Evolutionary conservation across 2,888 invertebrate genomes (phyloP), one percentile per base, ranked within the genome.

Genomic region (Scaeva pyrastri): DNA sequence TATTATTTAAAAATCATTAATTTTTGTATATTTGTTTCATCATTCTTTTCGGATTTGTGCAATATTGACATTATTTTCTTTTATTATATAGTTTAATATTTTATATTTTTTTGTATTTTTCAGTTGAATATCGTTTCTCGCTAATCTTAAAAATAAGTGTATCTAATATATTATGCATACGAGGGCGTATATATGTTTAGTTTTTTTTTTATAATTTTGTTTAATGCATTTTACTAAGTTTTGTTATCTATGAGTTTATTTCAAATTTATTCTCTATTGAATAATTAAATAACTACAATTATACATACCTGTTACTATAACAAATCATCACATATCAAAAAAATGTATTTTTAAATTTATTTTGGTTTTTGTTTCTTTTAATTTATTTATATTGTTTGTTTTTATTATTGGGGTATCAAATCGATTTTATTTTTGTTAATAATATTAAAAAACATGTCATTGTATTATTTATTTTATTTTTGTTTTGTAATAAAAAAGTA

Each of bases 261-360:
- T 76, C 45, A 73, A 76, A 88, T 88, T 82, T 68, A 75, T 81
- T 72, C 62, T 78, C 70, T 77, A 79, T 83, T 64, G 48, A 71
- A 64, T 82, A 82, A 78, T 82, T 70, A 82, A 77, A 78, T 82
- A 86, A 74, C 86, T 86, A 82, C 58, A 86, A 82, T 78, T 77
- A 80, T 81, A 75, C 66, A 78, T 86, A 26, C 52, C 26, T 52
- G 62, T 72, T 72, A 85, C 88, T 89, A 89, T 90, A 88, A 88
- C 85, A 90, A 91, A 91, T 91, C 90, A 90, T 90, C 91, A 90
- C 90, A 83, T 87, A 83, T 83, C 78, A 87, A 87, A 86, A 90
- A 90, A 45, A 23, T 75, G 75, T 68, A 55, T 48, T 79, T 48
- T 19, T 41, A 21, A 41, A 12, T 60, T 78, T 71, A 64, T 85